Percentiles rank a stretch among this genome's conserved stretches.
Conservation (phyloP, 2,797 vertebrate genomes). For the Rhinichthys osculus region DNA sequence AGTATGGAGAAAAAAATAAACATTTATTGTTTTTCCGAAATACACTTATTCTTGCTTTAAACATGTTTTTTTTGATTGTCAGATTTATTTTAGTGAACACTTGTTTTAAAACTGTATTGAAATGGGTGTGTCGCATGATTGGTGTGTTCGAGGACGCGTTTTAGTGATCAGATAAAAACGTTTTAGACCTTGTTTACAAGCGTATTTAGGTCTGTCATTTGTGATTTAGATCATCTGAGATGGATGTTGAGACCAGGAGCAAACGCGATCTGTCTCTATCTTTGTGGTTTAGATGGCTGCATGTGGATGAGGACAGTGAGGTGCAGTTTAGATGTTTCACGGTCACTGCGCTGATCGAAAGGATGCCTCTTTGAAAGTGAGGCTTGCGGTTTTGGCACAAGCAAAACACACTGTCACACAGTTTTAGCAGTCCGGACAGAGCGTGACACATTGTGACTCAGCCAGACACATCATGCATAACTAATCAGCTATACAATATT, state of each 20-base stretch:
- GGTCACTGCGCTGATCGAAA: slow-evolving; percentile 15
- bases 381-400: slow-evolving; percentile 8
- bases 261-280: neutral
- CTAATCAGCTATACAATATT: slow-evolving; percentile 26
- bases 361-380: neutral
- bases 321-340: slow-evolving; percentile 22
- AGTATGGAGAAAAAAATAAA: neutral
- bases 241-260: slow-evolving; percentile 13
- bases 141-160: neutral
- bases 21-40: neutral
- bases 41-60: neutral
- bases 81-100: neutral
- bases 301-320: slow-evolving; percentile 37
- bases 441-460: slow-evolving; percentile 29
- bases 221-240: neutral
- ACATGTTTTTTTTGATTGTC: neutral
- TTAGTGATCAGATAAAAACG: neutral
- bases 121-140: neutral
- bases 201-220: neutral
- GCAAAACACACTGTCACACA: slow-evolving; percentile 2
- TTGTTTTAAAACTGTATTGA: neutral
- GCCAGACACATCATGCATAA: slow-evolving; percentile 23
- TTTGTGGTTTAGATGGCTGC: slow-evolving; percentile 27
- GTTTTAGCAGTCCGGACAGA: slow-evolving; percentile 11
- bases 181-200: neutral